A percentile compares a stretch with the other conserved stretches of the same genome.
Conservation (phyloP, 2,113 vertebrate species). For the Chaenocephalus aceratus region DNA sequence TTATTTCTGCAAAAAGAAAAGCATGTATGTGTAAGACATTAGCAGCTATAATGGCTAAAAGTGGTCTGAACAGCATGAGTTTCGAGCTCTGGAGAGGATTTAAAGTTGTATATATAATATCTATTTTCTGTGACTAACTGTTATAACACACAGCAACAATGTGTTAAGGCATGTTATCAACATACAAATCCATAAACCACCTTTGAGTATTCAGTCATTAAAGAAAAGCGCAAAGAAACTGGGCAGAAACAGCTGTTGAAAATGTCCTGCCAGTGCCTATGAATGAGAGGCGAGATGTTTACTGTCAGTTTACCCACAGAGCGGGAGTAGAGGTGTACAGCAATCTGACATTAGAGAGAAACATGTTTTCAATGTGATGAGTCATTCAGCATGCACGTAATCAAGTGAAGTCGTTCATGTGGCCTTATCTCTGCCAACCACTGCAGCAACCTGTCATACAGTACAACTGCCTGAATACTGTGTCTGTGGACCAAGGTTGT, state of each 20-base stretch:
- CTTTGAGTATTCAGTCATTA: neutral
- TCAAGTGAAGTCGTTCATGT: slow-evolving; percentile 5
- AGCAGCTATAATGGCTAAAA: neutral
- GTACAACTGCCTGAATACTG: neutral
- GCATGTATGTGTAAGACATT: neutral
- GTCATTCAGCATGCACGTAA: neutral
- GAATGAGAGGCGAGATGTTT: neutral
- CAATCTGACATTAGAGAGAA: neutral
- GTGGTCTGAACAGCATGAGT: neutral
- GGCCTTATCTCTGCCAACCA: neutral
- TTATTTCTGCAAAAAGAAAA: neutral
- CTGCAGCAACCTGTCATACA: slow-evolving; percentile 1
- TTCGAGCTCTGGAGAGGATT: neutral
- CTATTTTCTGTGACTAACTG: neutral
- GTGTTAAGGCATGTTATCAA: neutral
- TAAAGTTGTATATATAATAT: neutral
- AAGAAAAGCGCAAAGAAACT: neutral
- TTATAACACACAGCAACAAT: slow-evolving; percentile 7
- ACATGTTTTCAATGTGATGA: slow-evolving; percentile 10
- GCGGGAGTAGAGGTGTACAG: neutral
- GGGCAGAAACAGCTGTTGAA: slow-evolving; percentile 8
- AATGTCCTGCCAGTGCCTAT: neutral
- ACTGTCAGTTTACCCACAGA: neutral
- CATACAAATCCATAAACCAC: neutral
- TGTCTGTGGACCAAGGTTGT: neutral